phyloP scores from a whole-genome alignment of 2,113 vertebrate genomes.

The Stictonetta naevosa region DNA sequence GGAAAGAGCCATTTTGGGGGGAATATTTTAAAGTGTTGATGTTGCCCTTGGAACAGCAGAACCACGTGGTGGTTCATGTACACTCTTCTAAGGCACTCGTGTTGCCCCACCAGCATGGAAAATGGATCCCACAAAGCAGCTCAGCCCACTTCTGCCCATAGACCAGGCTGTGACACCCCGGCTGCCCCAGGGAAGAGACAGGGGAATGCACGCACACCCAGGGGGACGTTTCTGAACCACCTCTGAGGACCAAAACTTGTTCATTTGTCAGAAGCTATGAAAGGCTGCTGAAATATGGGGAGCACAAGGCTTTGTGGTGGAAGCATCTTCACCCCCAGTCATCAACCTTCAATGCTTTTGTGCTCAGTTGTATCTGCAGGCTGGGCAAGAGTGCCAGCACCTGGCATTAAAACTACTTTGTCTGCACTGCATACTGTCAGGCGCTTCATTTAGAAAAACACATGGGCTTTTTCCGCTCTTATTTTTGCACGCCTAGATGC shows the following conservation, averaged over 20 bases:
- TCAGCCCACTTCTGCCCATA: too few relatives aligned
- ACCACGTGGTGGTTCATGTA: too few relatives aligned
- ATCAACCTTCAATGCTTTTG: background rate
- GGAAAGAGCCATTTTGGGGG: background rate
- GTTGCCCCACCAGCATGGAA: too few relatives aligned
- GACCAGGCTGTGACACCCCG: too few relatives aligned
- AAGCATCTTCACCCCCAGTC: background rate
- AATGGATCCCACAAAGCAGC: too few relatives aligned
- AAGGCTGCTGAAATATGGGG: background rate
- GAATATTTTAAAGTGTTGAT: accelerated
- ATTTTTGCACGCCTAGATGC: background rate
- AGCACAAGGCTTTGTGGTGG: background rate
- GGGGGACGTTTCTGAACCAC: background rate
- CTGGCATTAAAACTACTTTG: background rate
- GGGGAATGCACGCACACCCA: too few relatives aligned
- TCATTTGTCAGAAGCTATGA: constrained; percentile 25
- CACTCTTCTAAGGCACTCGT: too few relatives aligned
- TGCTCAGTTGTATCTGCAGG: background rate
- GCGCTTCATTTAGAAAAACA: background rate
- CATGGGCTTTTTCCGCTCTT: background rate
- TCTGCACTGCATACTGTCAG: background rate
- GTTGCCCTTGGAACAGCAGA: accelerated
- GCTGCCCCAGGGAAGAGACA: too few relatives aligned
- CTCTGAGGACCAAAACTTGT: background rate
- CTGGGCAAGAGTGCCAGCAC: background rate